Evolutionary conservation across 2,113 vertebrate species (phyloP), one percentile per base, ranked within the genome.

Genomic region (Psammodynastes pulverulentus): DNA sequence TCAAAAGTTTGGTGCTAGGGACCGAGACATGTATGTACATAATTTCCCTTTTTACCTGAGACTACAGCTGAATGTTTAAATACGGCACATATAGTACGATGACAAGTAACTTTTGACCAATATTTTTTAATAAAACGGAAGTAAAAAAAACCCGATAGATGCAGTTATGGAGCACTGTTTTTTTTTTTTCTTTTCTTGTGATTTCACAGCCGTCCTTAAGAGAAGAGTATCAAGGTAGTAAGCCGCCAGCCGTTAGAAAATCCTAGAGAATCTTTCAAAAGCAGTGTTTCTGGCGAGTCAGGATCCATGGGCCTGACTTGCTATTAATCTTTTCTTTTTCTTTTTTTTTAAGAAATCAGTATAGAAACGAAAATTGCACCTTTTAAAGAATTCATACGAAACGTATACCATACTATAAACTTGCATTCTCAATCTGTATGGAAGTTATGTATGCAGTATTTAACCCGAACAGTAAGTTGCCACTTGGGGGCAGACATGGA

Each of bases 401-500:
- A 94, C 94, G 93, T 97, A 96, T 97, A 97, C 95, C 96, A 93
- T 97, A 58, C 96, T 97, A 95, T 96, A 97, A 97, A 97, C 95
- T 92, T 95, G 87, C 93, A 95, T 97, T 97, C 97, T 97, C 96
- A 96, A 94, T 95, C 94, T 96, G 95, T 97, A 95, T 96, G 96
- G 96, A 96, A 97, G 95, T 97, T 92, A 97, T 97, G 95, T 98
- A 97, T 97, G 96, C 96, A 97, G 97, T 98, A 98, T 98, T 98
- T 98, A 97, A 97, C 95, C 95, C 97, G 96, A 97, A 95, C 95
- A 97, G 93, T 95, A 90, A 93, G 94, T 97, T 97, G 97, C 97
- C 97, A 94, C 94, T 97, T 96, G 95, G 97, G 92, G 96, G 96
- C 93, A 95, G 92, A 97, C 94, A 95, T 97, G 97, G 97, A 95